Evolutionary conservation across 1,140 invertebrate genomes (phyloP).

Genomic region (Leptinotarsa lineolata): DNA sequence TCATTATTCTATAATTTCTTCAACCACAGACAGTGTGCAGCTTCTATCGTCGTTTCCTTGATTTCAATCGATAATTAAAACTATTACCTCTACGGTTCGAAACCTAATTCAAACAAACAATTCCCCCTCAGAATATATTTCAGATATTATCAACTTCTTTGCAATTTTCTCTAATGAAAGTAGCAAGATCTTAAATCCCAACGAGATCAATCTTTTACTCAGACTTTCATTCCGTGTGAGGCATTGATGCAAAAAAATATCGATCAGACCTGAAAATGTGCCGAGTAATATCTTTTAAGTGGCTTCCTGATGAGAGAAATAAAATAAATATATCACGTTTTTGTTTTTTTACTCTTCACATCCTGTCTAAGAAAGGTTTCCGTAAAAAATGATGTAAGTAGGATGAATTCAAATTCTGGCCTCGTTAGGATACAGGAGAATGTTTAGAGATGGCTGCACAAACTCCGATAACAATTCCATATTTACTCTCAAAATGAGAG

Average conservation of each 20-base stretch:
- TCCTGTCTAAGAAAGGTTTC: no score
- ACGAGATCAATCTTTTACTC: neutral
- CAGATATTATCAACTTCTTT: neutral
- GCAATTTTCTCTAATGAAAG: constrained; percentile 3
- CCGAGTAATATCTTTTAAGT: neutral
- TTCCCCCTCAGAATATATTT: neutral
- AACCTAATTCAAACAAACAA: neutral
- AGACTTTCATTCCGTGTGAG: neutral
- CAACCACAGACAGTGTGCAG: no score
- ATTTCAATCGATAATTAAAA: no score
- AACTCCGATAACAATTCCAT: no score
- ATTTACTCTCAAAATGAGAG: no score
- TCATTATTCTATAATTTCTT: no score
- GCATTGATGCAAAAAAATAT: constrained; percentile 2
- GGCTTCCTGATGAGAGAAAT: neutral
- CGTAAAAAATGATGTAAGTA: no score
- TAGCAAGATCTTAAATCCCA: neutral
- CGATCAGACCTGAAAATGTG: neutral
- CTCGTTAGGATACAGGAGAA: no score
- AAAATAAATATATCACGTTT: neutral
- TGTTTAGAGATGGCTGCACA: no score
- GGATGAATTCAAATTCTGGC: no score
- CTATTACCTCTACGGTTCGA: neutral
- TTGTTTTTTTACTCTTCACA: neutral
- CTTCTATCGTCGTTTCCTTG: no score